Evolutionary conservation across 2,797 vertebrate genomes (phyloP), one percentile per base, ranked within the genome.

Genomic region (Gallinago nigripennis): DNA sequence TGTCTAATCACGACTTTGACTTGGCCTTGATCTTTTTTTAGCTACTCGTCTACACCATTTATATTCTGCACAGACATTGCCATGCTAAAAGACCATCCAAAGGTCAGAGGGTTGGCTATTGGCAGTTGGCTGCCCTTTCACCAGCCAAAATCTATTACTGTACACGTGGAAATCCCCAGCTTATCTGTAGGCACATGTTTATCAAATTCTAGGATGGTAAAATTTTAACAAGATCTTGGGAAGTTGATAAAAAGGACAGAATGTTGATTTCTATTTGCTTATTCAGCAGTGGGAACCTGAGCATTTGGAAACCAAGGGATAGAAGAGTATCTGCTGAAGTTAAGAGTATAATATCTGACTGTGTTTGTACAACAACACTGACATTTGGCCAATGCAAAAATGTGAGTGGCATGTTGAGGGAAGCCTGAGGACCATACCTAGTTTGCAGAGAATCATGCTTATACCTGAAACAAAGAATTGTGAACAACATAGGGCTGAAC

Each of bases 11-110:
- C 2, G 80, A 97, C 97, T 97, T 97, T 98, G 92, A 94, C 53
- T 95, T 97, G 97, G 97, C 97, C 97, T 98, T 98, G 95, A 73
- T 97, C 96, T 97, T 98, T 98, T 97, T 97, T 97, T 98, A 98
- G 97, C 78, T 70, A 66, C 86, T 96, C 76, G 72, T 97, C 86
- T 70, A 77, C 65, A 88, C 88, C 82, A 82, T 96, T 98, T 98
- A 97, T 97, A 96, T 96, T 97, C 95, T 96, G 86, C 76, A 94
- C 90, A 95, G 90, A 96, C 95, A 95, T 85, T 96, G 95, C 97
- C 96, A 95, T 94, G 93, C 94, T 64, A 53, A 78, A 97, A 94
- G 96, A 97, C 96, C 94, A 85, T 97, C 96, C 97, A 98, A 97
- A 98, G 97, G 98, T 98, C 97, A 97, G 77, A 30, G 39, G 89